These are phyloP conservation scores for Papilio xuthus DNA, from an alignment of 1,140 invertebrate genomes.

Conservation along the genomic window DNA sequence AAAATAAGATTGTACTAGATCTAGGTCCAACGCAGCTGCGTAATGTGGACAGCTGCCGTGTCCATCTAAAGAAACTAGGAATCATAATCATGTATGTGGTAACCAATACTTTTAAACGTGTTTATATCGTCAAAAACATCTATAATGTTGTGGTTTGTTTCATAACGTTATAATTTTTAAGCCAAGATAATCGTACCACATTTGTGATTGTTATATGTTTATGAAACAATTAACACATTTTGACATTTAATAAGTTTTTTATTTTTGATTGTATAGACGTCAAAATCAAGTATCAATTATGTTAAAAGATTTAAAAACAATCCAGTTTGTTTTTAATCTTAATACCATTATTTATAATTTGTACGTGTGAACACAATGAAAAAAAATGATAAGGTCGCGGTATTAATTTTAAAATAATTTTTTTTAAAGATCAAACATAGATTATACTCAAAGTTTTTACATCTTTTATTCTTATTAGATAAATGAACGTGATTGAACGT, in stretches of 20 bases:
- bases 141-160: background rate
- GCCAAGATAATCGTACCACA: background rate
- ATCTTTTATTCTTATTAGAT: background rate
- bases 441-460: background rate
- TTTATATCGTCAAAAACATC: too few relatives aligned
- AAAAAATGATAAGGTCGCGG: too few relatives aligned
- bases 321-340: too few relatives aligned
- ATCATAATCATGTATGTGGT: conserved; percentile 19
- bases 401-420: background rate
- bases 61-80: conserved; percentile 3
- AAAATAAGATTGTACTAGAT: background rate
- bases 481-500: conserved; percentile 15
- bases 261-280: too few relatives aligned
- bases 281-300: too few relatives aligned
- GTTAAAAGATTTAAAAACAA: too few relatives aligned
- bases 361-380: too few relatives aligned
- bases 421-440: background rate
- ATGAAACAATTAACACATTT: background rate
- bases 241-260: too few relatives aligned
- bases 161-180: background rate
- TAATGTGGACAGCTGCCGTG: background rate
- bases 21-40: conserved; percentile 18
- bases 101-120: conserved; percentile 6
- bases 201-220: background rate
- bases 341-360: too few relatives aligned